Conservation (phyloP, 2,888 invertebrate species). For the Hemaris fuciformis region DNA sequence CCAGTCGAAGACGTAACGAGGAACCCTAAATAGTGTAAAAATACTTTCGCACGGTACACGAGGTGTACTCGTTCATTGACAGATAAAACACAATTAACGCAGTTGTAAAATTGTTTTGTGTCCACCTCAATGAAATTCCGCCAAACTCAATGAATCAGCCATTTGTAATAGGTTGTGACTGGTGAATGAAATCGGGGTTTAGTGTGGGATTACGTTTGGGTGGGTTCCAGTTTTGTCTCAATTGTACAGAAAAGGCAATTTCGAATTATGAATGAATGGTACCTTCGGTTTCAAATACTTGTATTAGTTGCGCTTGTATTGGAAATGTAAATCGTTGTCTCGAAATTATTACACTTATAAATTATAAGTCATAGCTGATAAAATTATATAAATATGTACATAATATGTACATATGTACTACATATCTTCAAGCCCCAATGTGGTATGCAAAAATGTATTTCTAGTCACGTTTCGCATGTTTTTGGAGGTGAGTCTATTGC, state of each 20-base stretch:
- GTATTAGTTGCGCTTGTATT: not conserved
- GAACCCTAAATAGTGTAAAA: not conserved
- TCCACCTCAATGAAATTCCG: conserved; percentile 6
- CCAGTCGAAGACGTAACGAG: not conserved
- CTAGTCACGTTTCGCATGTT: too few relatives aligned
- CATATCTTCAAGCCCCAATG: too few relatives aligned
- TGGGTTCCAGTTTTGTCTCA: not conserved
- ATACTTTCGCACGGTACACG: conserved; percentile 21
- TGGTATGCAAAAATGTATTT: too few relatives aligned
- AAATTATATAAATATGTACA: too few relatives aligned
- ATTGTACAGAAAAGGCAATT: not conserved
- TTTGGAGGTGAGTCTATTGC: too few relatives aligned
- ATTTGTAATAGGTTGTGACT: not conserved
- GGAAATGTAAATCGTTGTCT: too few relatives aligned
- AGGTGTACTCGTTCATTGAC: conserved; percentile 11
- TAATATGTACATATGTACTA: too few relatives aligned
- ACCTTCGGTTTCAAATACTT: not conserved
- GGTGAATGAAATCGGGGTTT: not conserved
- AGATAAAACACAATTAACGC: conserved; percentile 17
- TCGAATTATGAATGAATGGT: not conserved
- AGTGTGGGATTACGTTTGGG: not conserved
- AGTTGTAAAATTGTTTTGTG: conserved; percentile 17
- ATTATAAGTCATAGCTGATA: too few relatives aligned
- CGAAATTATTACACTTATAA: too few relatives aligned
- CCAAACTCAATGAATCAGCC: conserved; percentile 1